A percentile compares a stretch with the other conserved stretches of the same genome.
These are phyloP conservation scores for Pterocles gutturalis DNA, from an alignment of 2,113 vertebrate genomes.

Conservation along the genomic window DNA sequence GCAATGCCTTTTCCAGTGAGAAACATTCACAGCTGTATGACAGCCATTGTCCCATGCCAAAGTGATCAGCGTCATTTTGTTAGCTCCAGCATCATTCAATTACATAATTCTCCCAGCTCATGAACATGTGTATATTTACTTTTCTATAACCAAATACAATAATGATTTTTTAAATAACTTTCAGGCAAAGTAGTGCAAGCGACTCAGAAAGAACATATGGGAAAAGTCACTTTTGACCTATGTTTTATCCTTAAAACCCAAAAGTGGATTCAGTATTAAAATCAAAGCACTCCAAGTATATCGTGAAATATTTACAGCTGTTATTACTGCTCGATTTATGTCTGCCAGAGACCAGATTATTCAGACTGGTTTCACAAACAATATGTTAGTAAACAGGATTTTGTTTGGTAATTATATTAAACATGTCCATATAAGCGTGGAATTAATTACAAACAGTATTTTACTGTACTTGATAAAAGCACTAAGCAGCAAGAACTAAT, in stretches of 20 bases:
- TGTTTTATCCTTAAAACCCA: slow-evolving; percentile 59
- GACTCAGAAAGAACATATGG: slow-evolving; percentile 56
- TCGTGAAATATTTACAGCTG: slow-evolving; percentile 73
- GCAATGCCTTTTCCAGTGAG: slow-evolving; percentile 2
- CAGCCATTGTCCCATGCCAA: not conserved
- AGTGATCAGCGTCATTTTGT: not conserved
- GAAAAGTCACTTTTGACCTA: slow-evolving; percentile 47
- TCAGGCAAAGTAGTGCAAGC: slow-evolving; percentile 16
- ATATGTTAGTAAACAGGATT: slow-evolving; percentile 73
- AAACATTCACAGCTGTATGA: not conserved
- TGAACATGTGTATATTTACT: not conserved
- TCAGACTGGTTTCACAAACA: slow-evolving; percentile 66
- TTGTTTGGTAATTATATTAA: slow-evolving; percentile 72
- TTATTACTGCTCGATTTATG: slow-evolving; percentile 71
- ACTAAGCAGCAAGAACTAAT: slow-evolving; percentile 68
- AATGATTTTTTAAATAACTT: slow-evolving; percentile 45
- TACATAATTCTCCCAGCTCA: slow-evolving; percentile 21
- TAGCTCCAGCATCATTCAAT: slow-evolving; percentile 57
- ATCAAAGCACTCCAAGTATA: slow-evolving; percentile 68
- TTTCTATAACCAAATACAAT: slow-evolving; percentile 19
- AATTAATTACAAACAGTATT: slow-evolving; percentile 71
- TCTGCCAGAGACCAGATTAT: slow-evolving; percentile 70
- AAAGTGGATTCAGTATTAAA: slow-evolving; percentile 68
- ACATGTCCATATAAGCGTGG: slow-evolving; percentile 58
- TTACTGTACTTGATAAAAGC: slow-evolving; percentile 65